Percentiles rank a stretch among this genome's conserved stretches.
Evolutionary conservation across 2,797 vertebrate species (phyloP).

Genomic region (Sebastes alutus): DNA sequence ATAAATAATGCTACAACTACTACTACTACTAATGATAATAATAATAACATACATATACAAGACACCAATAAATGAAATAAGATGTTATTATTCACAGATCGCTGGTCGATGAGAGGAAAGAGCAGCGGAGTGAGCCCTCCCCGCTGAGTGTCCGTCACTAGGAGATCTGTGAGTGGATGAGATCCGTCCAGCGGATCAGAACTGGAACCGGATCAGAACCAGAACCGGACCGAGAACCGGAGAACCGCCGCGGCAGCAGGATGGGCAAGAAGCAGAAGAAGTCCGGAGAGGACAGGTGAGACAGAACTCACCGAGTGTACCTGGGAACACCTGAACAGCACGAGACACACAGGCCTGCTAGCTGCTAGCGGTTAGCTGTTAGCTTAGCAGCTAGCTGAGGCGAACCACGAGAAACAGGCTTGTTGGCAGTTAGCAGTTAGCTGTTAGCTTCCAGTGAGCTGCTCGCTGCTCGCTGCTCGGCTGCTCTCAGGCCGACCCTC

Average conservation of each 20-base stretch:
- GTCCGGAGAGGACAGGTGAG: slow-evolving; percentile 82
- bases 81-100: too few relatives aligned
- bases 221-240: slow-evolving; percentile 23
- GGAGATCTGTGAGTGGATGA: slow-evolving; percentile 56
- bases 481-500: too few relatives aligned
- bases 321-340: too few relatives aligned
- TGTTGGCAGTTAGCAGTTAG: too few relatives aligned
- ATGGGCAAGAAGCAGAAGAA: slow-evolving; percentile 88
- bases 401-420: neutral
- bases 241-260: slow-evolving; percentile 48
- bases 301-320: too few relatives aligned
- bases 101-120: neutral
- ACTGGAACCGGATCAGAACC: neutral
- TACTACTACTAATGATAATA: too few relatives aligned
- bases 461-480: too few relatives aligned
- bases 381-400: neutral
- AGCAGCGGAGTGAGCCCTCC: neutral
- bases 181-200: slow-evolving; percentile 16
- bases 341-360: neutral
- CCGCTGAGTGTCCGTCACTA: accelerated
- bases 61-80: too few relatives aligned
- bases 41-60: too few relatives aligned
- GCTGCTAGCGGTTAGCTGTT: neutral
- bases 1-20: too few relatives aligned
- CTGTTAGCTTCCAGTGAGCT: too few relatives aligned